A percentile compares a stretch with the other conserved stretches of the same genome.
phyloP scores from a whole-genome alignment of 2,113 vertebrate species.

The Anseranas semipalmata region DNA sequence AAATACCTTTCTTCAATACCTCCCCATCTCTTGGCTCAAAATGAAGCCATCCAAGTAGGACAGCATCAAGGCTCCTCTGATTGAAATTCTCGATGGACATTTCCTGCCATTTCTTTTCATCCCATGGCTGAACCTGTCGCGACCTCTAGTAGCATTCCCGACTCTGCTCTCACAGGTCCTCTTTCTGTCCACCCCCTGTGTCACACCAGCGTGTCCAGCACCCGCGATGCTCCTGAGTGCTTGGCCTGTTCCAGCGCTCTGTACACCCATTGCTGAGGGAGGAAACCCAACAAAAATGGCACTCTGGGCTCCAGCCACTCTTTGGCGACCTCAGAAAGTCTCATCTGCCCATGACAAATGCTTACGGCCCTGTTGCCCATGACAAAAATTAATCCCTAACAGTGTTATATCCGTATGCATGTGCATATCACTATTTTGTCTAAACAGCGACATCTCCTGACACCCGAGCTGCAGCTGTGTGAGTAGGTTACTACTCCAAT shows the following conservation, averaged over 20 bases:
- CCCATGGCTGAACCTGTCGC: background rate
- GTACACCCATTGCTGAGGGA: background rate
- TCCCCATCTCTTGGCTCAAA: background rate
- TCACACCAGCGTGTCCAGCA: background rate
- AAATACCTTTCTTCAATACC: background rate
- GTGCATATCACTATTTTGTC: background rate
- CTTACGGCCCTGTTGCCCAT: background rate
- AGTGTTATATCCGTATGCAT: background rate
- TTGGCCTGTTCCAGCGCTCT: background rate
- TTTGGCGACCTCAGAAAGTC: background rate
- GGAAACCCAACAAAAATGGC: background rate
- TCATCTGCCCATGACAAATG: background rate
- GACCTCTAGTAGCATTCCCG: background rate
- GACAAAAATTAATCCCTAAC: background rate
- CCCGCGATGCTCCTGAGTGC: background rate
- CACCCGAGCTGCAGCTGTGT: background rate
- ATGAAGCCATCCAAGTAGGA: rapidly evolving
- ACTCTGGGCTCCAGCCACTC: background rate
- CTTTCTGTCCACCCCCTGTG: background rate
- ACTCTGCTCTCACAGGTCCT: background rate
- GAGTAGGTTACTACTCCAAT: conserved; percentile 31
- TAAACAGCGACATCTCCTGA: conserved; percentile 72
- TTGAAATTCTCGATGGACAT: background rate
- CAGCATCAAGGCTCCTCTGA: background rate
- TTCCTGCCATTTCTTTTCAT: background rate